Evolutionary conservation across 2,113 vertebrate species (phyloP).

Genomic region (Perca schrenkii): DNA sequence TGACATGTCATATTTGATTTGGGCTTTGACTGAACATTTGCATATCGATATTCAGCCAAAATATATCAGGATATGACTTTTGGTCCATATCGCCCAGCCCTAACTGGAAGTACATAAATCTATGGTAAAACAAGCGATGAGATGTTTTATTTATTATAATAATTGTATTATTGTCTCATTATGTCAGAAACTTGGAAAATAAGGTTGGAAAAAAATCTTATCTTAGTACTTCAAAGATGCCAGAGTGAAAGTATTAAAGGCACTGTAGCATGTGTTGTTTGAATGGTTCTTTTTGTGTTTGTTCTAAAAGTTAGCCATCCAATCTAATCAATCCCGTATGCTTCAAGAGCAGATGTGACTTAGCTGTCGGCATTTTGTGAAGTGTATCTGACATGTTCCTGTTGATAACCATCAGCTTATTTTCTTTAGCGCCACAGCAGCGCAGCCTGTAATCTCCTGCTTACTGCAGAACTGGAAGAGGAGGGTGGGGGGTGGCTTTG

Average conservation of each 20-base stretch:
- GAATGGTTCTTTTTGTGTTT: constrained; percentile 20
- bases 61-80: no score
- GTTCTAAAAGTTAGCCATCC: constrained; percentile 8
- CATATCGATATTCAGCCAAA: no score
- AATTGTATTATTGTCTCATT: not conserved
- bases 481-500: constrained; percentile 10
- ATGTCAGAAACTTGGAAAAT: not conserved
- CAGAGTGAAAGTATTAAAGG: constrained; percentile 25
- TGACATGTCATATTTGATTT: no score
- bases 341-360: constrained; percentile 19
- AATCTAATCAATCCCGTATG: constrained; percentile 38
- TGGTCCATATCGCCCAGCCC: no score
- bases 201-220: constrained; percentile 8
- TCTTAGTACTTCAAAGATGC: not conserved
- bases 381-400: constrained; percentile 33
- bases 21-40: no score
- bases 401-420: constrained; percentile 45
- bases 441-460: constrained; percentile 7
- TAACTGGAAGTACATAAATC: not conserved
- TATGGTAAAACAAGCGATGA: not conserved
- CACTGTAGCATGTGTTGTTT: not conserved
- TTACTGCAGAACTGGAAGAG: constrained; percentile 27
- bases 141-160: not conserved
- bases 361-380: constrained; percentile 29
- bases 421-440: constrained; percentile 9